Conservation (phyloP, 2,797 vertebrate species). For the Tapirus indicus region DNA sequence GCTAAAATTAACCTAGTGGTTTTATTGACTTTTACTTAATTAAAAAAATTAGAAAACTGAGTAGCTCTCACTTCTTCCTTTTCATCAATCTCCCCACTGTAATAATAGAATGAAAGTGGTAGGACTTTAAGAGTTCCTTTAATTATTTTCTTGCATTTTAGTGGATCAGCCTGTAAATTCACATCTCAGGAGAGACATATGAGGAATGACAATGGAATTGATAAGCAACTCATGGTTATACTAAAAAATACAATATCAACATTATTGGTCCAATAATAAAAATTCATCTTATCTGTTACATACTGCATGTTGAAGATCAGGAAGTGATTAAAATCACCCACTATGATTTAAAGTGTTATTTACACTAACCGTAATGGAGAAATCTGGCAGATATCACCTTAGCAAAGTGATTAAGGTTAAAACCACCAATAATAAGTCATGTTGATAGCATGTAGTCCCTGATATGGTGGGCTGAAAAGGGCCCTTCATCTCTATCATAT, state of each 20-base stretch:
- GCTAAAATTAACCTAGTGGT: background rate
- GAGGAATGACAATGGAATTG: background rate
- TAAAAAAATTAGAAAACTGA: background rate
- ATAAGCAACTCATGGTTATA: background rate
- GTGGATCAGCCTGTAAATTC: background rate
- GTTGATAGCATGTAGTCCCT: background rate
- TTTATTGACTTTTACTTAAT: background rate
- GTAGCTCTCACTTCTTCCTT: background rate
- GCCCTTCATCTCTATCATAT: background rate
- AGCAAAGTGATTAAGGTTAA: background rate
- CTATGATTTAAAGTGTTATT: background rate
- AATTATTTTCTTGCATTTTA: background rate
- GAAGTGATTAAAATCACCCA: background rate
- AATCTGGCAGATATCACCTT: background rate
- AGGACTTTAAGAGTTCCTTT: background rate
- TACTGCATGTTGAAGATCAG: background rate
- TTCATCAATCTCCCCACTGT: background rate
- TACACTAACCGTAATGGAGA: background rate
- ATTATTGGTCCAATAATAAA: background rate
- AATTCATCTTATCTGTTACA: background rate
- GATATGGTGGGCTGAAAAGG: background rate
- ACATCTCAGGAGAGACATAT: background rate
- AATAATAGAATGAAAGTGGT: background rate
- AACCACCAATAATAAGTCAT: background rate
- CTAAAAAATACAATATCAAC: background rate